A percentile compares a stretch with the other conserved stretches of the same genome.
phyloP scores from a whole-genome alignment of 2,113 vertebrate genomes.

The Tachysurus vachellii region DNA sequence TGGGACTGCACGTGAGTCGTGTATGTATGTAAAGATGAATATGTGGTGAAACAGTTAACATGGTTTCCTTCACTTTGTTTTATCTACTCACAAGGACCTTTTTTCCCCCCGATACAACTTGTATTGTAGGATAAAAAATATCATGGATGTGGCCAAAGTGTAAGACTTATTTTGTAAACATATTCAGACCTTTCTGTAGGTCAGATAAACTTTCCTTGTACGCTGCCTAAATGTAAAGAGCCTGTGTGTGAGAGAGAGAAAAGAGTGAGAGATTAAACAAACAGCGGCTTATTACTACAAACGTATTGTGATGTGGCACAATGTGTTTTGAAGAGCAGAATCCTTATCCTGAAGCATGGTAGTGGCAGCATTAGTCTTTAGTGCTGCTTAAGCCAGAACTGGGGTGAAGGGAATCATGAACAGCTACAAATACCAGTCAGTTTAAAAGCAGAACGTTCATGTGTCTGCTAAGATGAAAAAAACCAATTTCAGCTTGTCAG shows the following conservation, averaged over 20 bases:
- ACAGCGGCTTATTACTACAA: neutral
- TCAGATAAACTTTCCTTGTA: neutral
- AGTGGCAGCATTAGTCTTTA: no score
- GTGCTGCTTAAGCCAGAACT: no score
- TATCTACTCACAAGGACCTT: neutral
- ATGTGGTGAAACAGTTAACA: neutral
- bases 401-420: no score
- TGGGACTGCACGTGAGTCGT: neutral
- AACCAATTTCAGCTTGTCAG: no score
- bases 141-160: neutral
- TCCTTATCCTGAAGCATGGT: no score
- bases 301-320: no score
- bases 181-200: neutral
- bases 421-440: no score
- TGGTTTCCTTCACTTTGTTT: neutral
- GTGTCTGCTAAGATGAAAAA: no score
- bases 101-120: neutral
- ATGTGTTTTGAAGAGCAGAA: no score
- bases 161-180: slow-evolving; percentile 26
- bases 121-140: neutral
- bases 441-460: no score
- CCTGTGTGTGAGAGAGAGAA: neutral
- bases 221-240: neutral
- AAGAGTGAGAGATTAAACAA: neutral
- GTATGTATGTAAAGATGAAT: neutral